These are phyloP conservation scores for Rambutsinella grinnellia DNA, from an alignment of 2,888 invertebrate species.

Conservation along the genomic window DNA sequence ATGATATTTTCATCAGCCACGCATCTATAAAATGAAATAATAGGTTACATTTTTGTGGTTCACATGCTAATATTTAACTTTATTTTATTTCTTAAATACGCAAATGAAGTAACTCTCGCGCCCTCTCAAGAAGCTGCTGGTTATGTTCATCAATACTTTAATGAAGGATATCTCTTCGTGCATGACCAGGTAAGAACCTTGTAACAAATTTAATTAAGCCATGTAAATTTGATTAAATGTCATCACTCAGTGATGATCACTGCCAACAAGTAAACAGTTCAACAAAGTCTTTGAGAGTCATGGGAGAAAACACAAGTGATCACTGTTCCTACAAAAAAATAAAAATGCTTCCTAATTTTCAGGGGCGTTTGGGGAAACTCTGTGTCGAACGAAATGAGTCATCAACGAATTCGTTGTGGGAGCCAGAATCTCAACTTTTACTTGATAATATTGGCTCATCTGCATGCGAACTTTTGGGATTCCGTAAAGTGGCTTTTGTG, in stretches of 20 bases:
- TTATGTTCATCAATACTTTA: conserved; percentile 72
- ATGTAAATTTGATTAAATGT: too few relatives aligned
- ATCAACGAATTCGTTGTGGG: conserved; percentile 56
- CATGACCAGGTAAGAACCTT: conserved; percentile 76
- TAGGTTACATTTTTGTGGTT: too few relatives aligned
- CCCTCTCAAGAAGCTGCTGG: conserved; percentile 76
- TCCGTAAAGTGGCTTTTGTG: conserved; percentile 79
- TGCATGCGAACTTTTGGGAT: conserved; percentile 64
- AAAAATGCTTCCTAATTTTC: conserved; percentile 18
- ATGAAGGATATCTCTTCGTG: conserved; percentile 87
- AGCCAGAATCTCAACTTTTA: conserved; percentile 60
- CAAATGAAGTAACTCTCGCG: conserved; percentile 79
- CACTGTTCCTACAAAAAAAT: too few relatives aligned
- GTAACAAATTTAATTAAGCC: too few relatives aligned
- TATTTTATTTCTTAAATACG: too few relatives aligned
- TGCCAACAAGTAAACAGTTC: too few relatives aligned
- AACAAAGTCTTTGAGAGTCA: too few relatives aligned
- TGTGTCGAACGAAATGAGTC: conserved; percentile 63
- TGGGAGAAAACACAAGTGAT: too few relatives aligned
- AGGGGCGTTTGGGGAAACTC: conserved; percentile 64
- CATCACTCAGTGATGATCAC: too few relatives aligned
- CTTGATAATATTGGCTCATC: conserved; percentile 65
- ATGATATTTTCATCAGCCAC: not conserved
- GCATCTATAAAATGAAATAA: not conserved
- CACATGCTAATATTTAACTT: too few relatives aligned